phyloP scores from a whole-genome alignment of 2,888 invertebrate genomes.

The Lasioglossum villosulum region DNA sequence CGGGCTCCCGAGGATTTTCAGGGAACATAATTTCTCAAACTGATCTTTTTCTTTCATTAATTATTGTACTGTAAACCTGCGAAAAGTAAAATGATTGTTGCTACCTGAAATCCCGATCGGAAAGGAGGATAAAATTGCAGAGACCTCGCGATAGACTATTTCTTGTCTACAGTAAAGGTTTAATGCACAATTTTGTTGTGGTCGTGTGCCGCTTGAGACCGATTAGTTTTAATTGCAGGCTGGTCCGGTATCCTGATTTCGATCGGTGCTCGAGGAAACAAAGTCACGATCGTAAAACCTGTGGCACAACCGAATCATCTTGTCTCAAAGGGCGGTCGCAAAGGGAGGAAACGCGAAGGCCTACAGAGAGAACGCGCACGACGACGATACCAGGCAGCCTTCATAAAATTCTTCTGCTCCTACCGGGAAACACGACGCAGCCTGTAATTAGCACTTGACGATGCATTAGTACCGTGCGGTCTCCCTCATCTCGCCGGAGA shows the following conservation, averaged over 20 bases:
- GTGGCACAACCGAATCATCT: not conserved
- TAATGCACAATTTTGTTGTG: not conserved
- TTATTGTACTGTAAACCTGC: no score
- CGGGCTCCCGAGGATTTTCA: no score
- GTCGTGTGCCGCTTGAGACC: not conserved
- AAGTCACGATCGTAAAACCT: constrained; percentile 15
- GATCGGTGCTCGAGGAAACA: not conserved
- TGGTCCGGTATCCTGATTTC: not conserved
- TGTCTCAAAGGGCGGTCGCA: constrained; percentile 9
- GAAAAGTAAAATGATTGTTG: no score
- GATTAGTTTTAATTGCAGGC: constrained; percentile 11
- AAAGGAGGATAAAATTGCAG: not conserved
- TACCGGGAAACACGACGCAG: constrained; percentile 77
- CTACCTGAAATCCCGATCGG: no score
- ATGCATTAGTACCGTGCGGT: constrained; percentile 79
- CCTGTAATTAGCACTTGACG: constrained; percentile 83
- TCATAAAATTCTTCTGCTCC: constrained; percentile 80
- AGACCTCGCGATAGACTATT: not conserved
- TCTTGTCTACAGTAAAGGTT: not conserved
- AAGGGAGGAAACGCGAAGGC: not conserved
- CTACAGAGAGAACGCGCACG: not conserved
- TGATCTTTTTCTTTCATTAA: no score
- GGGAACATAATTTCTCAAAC: no score
- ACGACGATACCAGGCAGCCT: constrained; percentile 64
- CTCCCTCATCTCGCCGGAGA: constrained; percentile 70